These are phyloP conservation scores for Cyphomyrus discorhynchus DNA, from an alignment of 2,113 vertebrate species.

Conservation along the genomic window DNA sequence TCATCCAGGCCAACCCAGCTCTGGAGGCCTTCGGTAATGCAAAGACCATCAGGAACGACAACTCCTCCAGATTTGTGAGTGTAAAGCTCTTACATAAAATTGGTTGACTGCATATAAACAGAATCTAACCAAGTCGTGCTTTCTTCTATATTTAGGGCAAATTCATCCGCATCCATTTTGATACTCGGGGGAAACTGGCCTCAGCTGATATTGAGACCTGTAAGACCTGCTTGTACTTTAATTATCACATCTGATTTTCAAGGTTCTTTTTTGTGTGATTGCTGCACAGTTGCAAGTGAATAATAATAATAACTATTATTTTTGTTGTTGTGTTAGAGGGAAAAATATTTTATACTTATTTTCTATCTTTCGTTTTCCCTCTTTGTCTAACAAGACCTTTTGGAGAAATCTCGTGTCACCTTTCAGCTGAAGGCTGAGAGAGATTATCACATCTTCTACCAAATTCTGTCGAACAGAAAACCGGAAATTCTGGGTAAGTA, in stretches of 20 bases:
- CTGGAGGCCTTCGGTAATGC: slow-evolving; percentile 82
- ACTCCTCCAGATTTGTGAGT: slow-evolving; percentile 81
- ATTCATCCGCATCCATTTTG: slow-evolving; percentile 92
- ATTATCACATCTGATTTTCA: not conserved
- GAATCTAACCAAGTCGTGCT: not conserved
- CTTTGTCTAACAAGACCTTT: slow-evolving; percentile 63
- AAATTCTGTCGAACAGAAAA: slow-evolving; percentile 90
- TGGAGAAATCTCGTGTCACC: slow-evolving; percentile 86
- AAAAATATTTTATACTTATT: not conserved
- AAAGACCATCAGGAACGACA: slow-evolving; percentile 85
- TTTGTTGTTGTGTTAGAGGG: slow-evolving; percentile 28
- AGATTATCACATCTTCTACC: slow-evolving; percentile 94
- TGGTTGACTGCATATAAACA: not conserved
- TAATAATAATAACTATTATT: not conserved
- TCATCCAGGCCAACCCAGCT: slow-evolving; percentile 78
- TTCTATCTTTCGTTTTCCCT: not conserved
- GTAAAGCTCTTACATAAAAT: not conserved
- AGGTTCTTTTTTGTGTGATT: not conserved
- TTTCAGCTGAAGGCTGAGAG: slow-evolving; percentile 88
- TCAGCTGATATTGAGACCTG: slow-evolving; percentile 92
- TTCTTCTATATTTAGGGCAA: slow-evolving; percentile 66
- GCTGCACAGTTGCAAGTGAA: not conserved
- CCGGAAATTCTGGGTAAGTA: slow-evolving; percentile 78
- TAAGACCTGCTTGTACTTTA: slow-evolving; percentile 40
- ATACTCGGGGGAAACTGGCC: slow-evolving; percentile 78